phyloP scores from a whole-genome alignment of 2,888 invertebrate genomes.

The Idaea straminata region DNA sequence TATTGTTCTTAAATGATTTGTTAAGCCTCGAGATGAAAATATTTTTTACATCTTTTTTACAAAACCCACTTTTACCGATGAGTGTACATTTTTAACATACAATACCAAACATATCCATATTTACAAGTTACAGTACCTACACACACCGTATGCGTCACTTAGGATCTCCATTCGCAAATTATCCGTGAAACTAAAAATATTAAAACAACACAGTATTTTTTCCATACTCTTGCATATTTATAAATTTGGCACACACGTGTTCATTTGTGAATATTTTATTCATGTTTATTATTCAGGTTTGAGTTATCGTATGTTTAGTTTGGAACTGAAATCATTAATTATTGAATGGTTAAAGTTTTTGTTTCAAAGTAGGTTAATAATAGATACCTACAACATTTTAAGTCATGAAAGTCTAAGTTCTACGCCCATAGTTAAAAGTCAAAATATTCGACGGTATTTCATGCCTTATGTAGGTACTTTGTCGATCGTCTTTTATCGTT shows the following conservation, averaged over 20 bases:
- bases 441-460: too few species aligned
- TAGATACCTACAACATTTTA: not conserved
- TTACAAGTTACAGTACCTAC: constrained; percentile 34
- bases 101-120: constrained; percentile 69
- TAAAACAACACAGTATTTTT: constrained; percentile 41
- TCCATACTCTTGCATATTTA: constrained; percentile 44
- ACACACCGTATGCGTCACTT: constrained; percentile 40
- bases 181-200: constrained; percentile 43
- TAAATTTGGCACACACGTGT: constrained; percentile 34
- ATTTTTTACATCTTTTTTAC: not conserved
- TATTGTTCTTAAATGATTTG: too few species aligned
- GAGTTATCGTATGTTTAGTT: not conserved
- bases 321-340: not conserved
- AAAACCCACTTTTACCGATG: constrained; percentile 16
- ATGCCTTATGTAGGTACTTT: too few species aligned
- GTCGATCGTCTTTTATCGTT: too few species aligned
- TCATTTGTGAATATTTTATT: constrained; percentile 22
- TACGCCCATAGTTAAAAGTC: not conserved
- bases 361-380: not conserved
- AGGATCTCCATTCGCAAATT: constrained; percentile 50
- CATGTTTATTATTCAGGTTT: constrained; percentile 1
- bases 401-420: not conserved
- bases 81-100: constrained; percentile 56
- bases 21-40: too few species aligned
- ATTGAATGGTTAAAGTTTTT: not conserved